Evolutionary conservation across 2,797 vertebrate species (phyloP).

Genomic region (Thripadectes ignobilis): DNA sequence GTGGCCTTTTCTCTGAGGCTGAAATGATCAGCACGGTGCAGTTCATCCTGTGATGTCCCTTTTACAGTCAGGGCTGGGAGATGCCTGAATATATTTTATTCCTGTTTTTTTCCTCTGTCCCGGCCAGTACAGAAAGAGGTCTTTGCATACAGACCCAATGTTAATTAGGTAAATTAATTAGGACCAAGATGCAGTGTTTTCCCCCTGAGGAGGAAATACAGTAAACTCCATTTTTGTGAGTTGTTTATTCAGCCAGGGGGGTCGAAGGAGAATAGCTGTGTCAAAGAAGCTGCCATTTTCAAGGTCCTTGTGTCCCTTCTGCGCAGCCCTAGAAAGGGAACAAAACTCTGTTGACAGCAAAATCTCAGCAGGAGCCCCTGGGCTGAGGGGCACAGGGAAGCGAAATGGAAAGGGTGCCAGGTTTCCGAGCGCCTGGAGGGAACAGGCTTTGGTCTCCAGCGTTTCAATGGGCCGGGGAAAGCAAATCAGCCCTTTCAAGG

Average conservation of each 20-base stretch:
- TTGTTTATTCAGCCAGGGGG: constrained; percentile 54
- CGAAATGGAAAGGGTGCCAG: constrained; percentile 50
- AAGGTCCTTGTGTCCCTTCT: constrained; percentile 56
- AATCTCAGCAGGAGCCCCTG: constrained; percentile 51
- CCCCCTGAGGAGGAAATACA: constrained; percentile 52
- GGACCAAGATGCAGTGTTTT: constrained; percentile 49
- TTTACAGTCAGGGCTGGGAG: neutral
- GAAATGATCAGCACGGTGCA: neutral
- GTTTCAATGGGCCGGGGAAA: constrained; percentile 32
- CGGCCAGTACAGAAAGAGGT: neutral
- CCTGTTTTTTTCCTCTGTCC: neutral
- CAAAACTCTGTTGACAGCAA: constrained; percentile 67
- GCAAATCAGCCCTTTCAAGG: constrained; percentile 57
- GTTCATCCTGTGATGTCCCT: neutral
- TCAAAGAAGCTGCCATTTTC: constrained; percentile 58
- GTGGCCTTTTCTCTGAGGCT: accelerated
- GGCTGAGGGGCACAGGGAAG: constrained; percentile 27
- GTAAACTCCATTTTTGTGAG: constrained; percentile 41
- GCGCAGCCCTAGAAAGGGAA: constrained; percentile 22
- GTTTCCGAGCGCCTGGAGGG: constrained; percentile 38
- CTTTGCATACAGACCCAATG: constrained; percentile 32
- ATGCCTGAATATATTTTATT: constrained; percentile 21
- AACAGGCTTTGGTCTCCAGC: constrained; percentile 9
- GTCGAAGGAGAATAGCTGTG: constrained; percentile 39
- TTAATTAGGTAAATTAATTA: constrained; percentile 67